Conservation (phyloP, 2,888 invertebrate species). For the Cephus nigrinus region DNA sequence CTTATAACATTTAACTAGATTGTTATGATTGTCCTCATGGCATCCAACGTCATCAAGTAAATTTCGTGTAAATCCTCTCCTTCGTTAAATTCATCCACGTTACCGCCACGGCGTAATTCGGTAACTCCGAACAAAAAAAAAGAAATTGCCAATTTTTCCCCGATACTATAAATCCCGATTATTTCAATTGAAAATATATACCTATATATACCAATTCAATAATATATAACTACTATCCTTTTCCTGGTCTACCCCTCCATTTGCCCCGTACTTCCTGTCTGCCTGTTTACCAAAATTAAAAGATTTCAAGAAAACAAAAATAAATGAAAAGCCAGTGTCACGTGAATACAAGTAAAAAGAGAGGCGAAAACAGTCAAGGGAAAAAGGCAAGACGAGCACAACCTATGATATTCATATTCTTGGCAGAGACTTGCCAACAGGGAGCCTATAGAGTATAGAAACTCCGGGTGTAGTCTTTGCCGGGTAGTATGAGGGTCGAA, state of each 20-base stretch:
- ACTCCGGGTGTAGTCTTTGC: background rate
- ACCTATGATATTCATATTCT: conserved; percentile 63
- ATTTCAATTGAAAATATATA: background rate
- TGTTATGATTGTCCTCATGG: conserved; percentile 62
- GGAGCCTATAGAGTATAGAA: background rate
- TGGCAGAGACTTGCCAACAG: conserved; percentile 43
- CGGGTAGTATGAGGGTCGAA: background rate
- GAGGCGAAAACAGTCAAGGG: background rate
- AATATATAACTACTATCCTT: too few relatives aligned
- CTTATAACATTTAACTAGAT: conserved; percentile 66
- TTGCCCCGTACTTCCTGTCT: too few relatives aligned
- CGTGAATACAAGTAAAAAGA: background rate
- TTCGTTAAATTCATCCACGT: background rate
- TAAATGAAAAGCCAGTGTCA: background rate
- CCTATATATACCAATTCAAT: too few relatives aligned
- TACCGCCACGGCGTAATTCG: background rate
- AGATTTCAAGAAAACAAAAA: background rate
- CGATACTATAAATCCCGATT: background rate
- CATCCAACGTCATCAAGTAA: conserved; percentile 31
- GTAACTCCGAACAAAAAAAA: background rate
- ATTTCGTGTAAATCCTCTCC: conserved; percentile 43
- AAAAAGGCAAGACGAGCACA: conserved; percentile 26
- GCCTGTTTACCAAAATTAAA: background rate
- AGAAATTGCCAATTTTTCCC: background rate
- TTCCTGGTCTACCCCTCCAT: background rate